Conservation (phyloP, 1,140 invertebrate genomes). For the Saccostrea echinata region DNA sequence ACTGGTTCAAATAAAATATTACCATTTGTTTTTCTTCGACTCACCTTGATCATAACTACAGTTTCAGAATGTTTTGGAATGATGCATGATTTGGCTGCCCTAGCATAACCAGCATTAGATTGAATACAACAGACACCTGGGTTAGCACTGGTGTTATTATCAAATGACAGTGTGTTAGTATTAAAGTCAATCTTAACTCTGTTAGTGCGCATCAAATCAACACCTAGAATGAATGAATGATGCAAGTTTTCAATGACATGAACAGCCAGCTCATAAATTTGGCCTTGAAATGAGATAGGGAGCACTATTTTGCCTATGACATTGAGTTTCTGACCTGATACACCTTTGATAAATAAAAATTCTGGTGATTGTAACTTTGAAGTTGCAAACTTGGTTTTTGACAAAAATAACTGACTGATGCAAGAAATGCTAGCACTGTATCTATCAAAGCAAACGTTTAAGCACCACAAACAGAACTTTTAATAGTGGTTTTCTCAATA, state of each 20-base stretch:
- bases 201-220: slow-evolving; percentile 55
- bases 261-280: slow-evolving; percentile 6
- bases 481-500: slow-evolving; percentile 18
- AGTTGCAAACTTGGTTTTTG: slow-evolving; percentile 33
- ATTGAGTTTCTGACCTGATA: slow-evolving; percentile 38
- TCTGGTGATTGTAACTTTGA: neutral
- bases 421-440: slow-evolving; percentile 22
- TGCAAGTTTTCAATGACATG: slow-evolving; percentile 56
- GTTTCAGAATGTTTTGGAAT: slow-evolving; percentile 49
- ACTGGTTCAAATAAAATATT: slow-evolving; percentile 54
- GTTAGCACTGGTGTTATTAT: neutral
- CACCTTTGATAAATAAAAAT: slow-evolving; percentile 44
- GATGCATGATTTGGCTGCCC: neutral
- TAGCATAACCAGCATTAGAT: slow-evolving; percentile 48
- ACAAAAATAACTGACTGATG: slow-evolving; percentile 19
- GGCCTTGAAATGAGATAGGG: slow-evolving; percentile 21
- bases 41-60: slow-evolving; percentile 38
- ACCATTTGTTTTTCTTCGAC: slow-evolving; percentile 35
- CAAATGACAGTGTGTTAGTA: slow-evolving; percentile 41
- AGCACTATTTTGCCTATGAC: slow-evolving; percentile 50
- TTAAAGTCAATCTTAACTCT: slow-evolving; percentile 43
- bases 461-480: neutral
- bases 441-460: slow-evolving; percentile 46
- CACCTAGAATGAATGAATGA: slow-evolving; percentile 58
- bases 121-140: slow-evolving; percentile 26